These are phyloP conservation scores for Pterostichus madidus DNA, from an alignment of 2,888 invertebrate species.

Conservation along the genomic window DNA sequence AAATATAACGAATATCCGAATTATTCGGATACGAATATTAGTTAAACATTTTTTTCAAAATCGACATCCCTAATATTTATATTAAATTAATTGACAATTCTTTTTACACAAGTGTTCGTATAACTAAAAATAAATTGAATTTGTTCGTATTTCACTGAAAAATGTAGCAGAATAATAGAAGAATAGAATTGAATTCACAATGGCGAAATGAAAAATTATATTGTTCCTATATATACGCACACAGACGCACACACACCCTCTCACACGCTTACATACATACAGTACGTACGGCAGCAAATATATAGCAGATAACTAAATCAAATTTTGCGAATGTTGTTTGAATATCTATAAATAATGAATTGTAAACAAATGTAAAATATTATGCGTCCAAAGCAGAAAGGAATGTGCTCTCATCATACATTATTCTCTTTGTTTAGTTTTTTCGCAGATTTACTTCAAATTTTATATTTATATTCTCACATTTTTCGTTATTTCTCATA, in stretches of 20 bases:
- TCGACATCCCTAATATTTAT: too few species aligned
- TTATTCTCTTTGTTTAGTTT: background rate
- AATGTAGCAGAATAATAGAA: background rate
- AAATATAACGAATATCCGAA: too few species aligned
- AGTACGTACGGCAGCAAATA: background rate
- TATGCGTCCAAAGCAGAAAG: background rate
- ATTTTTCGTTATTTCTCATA: background rate
- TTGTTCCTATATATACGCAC: background rate
- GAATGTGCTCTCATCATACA: background rate
- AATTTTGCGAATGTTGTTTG: conserved; percentile 8
- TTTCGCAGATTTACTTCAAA: background rate
- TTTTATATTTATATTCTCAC: too few species aligned
- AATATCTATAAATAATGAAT: conserved; percentile 14
- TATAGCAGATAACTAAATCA: conserved; percentile 10
- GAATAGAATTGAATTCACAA: conserved; percentile 3
- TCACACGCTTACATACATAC: background rate
- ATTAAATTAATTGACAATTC: too few species aligned
- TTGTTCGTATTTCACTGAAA: background rate
- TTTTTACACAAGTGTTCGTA: too few species aligned
- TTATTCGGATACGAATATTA: too few species aligned
- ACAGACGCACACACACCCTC: background rate
- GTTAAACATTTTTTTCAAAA: too few species aligned
- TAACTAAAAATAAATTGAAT: too few species aligned
- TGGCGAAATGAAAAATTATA: conserved; percentile 1
- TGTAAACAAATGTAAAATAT: conserved; percentile 6